These are phyloP conservation scores for Dendrolimus punctatus DNA, from an alignment of 1,140 invertebrate genomes.

Conservation along the genomic window DNA sequence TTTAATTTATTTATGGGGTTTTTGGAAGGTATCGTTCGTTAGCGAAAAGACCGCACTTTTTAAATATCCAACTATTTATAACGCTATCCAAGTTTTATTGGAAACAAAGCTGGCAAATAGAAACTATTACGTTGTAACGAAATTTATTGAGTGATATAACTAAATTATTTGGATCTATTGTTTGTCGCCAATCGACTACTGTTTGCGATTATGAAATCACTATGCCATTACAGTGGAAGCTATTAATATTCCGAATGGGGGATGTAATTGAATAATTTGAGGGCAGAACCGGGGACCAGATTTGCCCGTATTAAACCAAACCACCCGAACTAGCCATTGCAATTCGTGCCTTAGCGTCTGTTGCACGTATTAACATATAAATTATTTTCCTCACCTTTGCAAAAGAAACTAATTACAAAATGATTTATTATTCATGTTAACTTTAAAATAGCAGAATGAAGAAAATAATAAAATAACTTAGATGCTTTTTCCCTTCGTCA, in stretches of 20 bases:
- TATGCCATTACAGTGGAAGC: conserved; percentile 16
- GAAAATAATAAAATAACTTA: too few relatives aligned
- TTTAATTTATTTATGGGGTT: too few relatives aligned
- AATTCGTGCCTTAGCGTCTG: conserved; percentile 10
- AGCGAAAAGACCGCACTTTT: too few relatives aligned
- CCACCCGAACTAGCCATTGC: conserved; percentile 14
- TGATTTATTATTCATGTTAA: not conserved
- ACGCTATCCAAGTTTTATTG: not conserved
- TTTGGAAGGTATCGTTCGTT: too few relatives aligned
- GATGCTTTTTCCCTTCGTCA: too few relatives aligned
- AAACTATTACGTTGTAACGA: conserved; percentile 1
- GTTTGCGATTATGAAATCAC: conserved; percentile 24
- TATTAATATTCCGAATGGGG: conserved; percentile 30
- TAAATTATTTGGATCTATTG: conserved; percentile 9
- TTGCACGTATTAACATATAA: conserved; percentile 37
- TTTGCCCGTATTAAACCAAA: conserved; percentile 2
- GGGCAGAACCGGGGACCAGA: conserved; percentile 28
- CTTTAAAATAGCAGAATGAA: too few relatives aligned
- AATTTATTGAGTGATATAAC: not conserved
- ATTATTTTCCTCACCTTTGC: conserved; percentile 25
- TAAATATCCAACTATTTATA: too few relatives aligned
- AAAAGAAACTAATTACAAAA: conserved; percentile 15
- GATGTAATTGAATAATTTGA: conserved; percentile 39
- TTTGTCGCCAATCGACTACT: conserved; percentile 11
- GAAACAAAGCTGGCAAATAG: not conserved